A percentile compares a stretch with the other conserved stretches of the same genome.
Evolutionary conservation across 1,140 invertebrate species (phyloP).

Genomic region (Wiebesia pumilae): DNA sequence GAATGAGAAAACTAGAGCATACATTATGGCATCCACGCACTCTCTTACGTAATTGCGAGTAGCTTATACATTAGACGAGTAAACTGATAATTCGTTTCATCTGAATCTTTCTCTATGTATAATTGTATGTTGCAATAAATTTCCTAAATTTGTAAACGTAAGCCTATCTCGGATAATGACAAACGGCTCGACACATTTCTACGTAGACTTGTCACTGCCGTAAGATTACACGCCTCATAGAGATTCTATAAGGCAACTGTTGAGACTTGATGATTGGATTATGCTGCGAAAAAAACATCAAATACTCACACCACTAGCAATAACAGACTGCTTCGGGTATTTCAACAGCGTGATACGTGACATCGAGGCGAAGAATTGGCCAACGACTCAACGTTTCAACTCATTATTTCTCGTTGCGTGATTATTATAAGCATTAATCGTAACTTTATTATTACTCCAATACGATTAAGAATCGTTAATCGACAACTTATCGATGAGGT

Average conservation of each 20-base stretch:
- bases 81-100: constrained; percentile 3
- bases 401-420: neutral
- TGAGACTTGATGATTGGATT: neutral
- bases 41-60: constrained; percentile 5
- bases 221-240: neutral
- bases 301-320: neutral
- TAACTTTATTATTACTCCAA: neutral
- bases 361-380: neutral
- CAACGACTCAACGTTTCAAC: neutral
- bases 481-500: neutral
- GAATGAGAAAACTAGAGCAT: constrained; percentile 4
- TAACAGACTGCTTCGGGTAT: neutral
- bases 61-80: neutral
- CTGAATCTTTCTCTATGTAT: neutral
- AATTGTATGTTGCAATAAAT: neutral
- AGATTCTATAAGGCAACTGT: neutral
- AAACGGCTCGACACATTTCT: neutral
- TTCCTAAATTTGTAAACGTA: neutral
- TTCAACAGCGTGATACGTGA: neutral
- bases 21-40: constrained; percentile 13
- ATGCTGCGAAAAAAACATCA: neutral
- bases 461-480: neutral
- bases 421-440: neutral
- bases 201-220: neutral
- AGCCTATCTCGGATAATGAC: neutral